Evolutionary conservation across 1,140 invertebrate species (phyloP).

Genomic region (Saccostrea glomerata): DNA sequence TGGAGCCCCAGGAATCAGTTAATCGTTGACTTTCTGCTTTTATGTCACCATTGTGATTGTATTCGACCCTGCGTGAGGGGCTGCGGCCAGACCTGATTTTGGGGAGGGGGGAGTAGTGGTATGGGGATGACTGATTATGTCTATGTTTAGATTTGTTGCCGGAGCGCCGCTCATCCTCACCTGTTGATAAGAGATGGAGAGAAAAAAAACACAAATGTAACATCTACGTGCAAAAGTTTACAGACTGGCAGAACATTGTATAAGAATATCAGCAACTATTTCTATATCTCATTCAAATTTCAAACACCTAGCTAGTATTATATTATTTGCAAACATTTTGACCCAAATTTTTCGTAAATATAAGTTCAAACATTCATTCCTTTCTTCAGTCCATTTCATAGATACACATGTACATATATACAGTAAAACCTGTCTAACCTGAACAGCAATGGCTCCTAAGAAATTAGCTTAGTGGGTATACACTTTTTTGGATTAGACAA

Average conservation of each 20-base stretch:
- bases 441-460: too few species aligned
- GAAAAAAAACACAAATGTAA: conserved; percentile 37
- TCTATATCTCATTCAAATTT: background rate
- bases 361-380: too few species aligned
- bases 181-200: conserved; percentile 42
- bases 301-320: background rate
- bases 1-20: background rate
- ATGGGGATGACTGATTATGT: conserved; percentile 56
- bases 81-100: conserved; percentile 49
- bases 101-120: conserved; percentile 60
- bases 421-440: too few species aligned
- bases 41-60: conserved; percentile 47
- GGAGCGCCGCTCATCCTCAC: conserved; percentile 54
- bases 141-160: conserved; percentile 47
- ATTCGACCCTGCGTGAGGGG: conserved; percentile 15
- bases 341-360: too few species aligned
- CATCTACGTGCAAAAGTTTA: conserved; percentile 37
- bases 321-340: background rate
- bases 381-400: too few species aligned
- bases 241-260: conserved; percentile 13
- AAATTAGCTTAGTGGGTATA: too few species aligned
- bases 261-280: conserved; percentile 12
- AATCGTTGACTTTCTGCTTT: conserved; percentile 32
- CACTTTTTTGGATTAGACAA: too few species aligned
- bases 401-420: too few species aligned